Evolutionary conservation across 2,797 vertebrate species (phyloP).

Genomic region (Cephalopachus bancanus): DNA sequence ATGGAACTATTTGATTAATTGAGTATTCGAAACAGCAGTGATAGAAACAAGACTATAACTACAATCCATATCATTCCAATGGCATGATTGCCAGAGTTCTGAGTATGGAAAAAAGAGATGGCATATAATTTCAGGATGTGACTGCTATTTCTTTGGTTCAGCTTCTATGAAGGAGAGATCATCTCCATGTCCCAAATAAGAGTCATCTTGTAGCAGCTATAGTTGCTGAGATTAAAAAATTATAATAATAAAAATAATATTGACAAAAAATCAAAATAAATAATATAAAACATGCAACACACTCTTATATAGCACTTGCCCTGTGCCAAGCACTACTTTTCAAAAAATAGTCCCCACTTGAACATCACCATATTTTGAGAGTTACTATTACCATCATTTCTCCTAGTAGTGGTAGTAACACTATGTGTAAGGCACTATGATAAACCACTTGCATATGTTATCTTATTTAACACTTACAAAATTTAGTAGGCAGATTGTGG

Average conservation of each 20-base stretch:
- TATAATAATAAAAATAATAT: background rate
- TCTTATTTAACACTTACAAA: background rate
- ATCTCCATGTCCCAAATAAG: background rate
- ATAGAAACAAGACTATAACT: background rate
- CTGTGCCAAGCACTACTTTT: background rate
- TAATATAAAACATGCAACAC: background rate
- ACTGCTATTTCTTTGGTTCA: background rate
- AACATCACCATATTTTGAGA: background rate
- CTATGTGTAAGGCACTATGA: background rate
- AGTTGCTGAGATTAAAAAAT: background rate
- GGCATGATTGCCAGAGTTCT: background rate
- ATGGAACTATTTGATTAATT: background rate
- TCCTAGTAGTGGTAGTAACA: background rate
- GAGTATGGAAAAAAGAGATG: background rate
- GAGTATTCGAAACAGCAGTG: background rate
- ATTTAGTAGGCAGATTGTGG: background rate
- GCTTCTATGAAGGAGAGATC: background rate
- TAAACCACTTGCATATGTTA: background rate
- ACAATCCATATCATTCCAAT: background rate
- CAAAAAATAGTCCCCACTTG: background rate
- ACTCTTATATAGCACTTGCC: background rate
- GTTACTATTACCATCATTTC: background rate
- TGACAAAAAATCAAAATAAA: background rate
- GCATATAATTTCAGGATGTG: background rate
- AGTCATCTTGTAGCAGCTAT: background rate